Percentiles rank a stretch among this genome's conserved stretches.
Evolutionary conservation across 2,113 vertebrate genomes (phyloP).

Genomic region (Uria aalge): DNA sequence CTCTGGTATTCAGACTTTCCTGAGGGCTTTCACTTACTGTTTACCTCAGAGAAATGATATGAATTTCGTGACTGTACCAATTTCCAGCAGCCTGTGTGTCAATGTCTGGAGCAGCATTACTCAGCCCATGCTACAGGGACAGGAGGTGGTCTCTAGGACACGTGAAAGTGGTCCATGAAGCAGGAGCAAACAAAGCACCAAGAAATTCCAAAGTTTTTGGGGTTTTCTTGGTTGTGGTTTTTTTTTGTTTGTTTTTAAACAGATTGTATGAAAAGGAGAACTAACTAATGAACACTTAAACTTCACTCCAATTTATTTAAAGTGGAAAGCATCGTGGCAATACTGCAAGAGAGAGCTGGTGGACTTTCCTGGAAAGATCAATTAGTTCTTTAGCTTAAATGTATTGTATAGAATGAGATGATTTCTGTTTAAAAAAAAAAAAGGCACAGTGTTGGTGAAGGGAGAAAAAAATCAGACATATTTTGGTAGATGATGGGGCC

Average conservation of each 20-base stretch:
- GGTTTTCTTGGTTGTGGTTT: neutral
- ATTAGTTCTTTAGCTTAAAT: neutral
- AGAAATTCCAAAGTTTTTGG: neutral
- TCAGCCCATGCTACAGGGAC: neutral
- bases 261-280: neutral
- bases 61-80: constrained; percentile 26
- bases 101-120: constrained; percentile 24
- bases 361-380: neutral
- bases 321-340: neutral
- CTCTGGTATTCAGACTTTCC: constrained; percentile 38
- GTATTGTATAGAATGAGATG: neutral
- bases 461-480: no score
- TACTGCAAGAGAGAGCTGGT: neutral
- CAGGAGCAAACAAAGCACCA: neutral
- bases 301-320: neutral
- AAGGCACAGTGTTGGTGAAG: neutral
- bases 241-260: neutral
- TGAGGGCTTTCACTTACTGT: constrained; percentile 29
- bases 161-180: neutral
- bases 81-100: constrained; percentile 34
- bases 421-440: neutral
- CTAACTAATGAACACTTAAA: neutral
- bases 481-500: neutral
- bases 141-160: neutral
- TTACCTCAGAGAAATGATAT: constrained; percentile 42